These are phyloP conservation scores for Meiosimyza platycephala DNA, from an alignment of 2,888 invertebrate species.

Conservation along the genomic window DNA sequence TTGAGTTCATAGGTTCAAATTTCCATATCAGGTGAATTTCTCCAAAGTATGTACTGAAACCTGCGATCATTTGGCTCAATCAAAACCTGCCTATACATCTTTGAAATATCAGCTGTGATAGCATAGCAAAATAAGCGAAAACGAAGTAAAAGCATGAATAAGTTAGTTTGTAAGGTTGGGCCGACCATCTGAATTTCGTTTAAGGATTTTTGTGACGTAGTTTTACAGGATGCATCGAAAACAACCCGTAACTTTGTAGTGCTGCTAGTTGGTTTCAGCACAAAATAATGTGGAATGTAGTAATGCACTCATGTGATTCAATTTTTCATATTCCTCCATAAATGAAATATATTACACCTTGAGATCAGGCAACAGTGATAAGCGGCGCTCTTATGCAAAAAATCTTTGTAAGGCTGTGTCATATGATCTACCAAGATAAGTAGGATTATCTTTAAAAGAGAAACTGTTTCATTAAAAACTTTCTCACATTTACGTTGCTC, in stretches of 20 bases:
- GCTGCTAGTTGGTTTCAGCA: not conserved
- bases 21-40: not conserved
- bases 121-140: constrained; percentile 30
- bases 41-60: not conserved
- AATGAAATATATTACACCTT: not conserved
- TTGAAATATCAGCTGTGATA: not conserved
- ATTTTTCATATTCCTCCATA: not conserved
- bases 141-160: not conserved
- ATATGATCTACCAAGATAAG: not conserved
- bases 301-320: not conserved
- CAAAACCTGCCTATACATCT: not conserved
- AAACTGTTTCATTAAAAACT: constrained; percentile 5
- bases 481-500: constrained; percentile 32
- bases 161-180: constrained; percentile 38
- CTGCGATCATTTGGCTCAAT: not conserved
- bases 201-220: constrained; percentile 10
- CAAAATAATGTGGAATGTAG: constrained; percentile 8
- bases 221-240: constrained; percentile 22
- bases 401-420: constrained; percentile 2
- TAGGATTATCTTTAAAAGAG: constrained; percentile 30
- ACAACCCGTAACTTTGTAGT: constrained; percentile 16
- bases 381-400: not conserved
- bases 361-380: not conserved
- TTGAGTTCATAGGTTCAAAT: not conserved
- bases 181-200: constrained; percentile 35